Conservation (phyloP, 2,888 invertebrate genomes). For the Philonicus albiceps region DNA sequence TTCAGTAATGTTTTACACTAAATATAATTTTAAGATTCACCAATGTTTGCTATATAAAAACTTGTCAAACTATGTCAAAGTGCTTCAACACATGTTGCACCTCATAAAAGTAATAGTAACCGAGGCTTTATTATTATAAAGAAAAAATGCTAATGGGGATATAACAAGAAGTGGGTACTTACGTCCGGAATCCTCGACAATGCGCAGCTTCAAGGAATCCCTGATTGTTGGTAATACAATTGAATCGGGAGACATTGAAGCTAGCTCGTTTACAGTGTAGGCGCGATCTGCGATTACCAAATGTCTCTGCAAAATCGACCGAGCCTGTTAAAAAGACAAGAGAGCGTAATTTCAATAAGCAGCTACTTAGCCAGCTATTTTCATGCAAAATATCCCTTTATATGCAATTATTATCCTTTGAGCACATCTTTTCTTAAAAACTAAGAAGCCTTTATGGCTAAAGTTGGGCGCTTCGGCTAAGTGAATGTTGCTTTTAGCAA, state of each 20-base stretch:
- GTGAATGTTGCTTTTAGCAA: constrained; percentile 5
- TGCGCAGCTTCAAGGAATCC: constrained; percentile 75
- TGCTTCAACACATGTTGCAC: neutral
- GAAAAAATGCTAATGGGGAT: neutral
- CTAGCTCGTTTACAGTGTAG: constrained; percentile 82
- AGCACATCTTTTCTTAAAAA: constrained; percentile 25
- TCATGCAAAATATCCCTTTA: neutral
- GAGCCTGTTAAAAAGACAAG: constrained; percentile 68
- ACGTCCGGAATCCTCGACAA: constrained; percentile 81
- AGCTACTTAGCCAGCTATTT: neutral
- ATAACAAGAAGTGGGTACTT: constrained; percentile 59
- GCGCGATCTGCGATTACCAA: constrained; percentile 80
- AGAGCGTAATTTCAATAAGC: constrained; percentile 16
- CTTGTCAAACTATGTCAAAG: neutral
- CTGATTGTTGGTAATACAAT: constrained; percentile 76
- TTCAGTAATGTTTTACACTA: too few species aligned
- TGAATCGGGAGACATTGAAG: constrained; percentile 68
- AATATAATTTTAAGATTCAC: neutral
- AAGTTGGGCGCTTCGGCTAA: neutral
- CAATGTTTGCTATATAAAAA: neutral
- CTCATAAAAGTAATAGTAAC: neutral
- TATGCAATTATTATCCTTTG: neutral
- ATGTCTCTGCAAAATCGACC: constrained; percentile 86
- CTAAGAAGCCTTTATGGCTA: constrained; percentile 38
- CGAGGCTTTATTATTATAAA: neutral